Base-by-base conservation (phyloP, 2,888 invertebrate species). In the Gnatocerus cornutus region DNA sequence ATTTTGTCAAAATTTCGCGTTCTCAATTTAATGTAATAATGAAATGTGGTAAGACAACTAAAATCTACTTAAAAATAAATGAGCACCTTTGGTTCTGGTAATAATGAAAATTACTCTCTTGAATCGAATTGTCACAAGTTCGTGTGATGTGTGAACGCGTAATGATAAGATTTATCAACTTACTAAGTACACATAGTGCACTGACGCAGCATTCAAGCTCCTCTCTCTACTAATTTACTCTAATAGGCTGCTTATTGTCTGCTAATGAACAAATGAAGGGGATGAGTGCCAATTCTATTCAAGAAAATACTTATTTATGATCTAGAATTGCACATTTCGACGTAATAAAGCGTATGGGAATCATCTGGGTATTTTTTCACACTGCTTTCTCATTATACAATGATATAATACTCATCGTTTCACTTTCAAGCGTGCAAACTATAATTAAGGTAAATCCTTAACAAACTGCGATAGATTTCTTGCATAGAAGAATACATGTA, bases 1-100 rank as follows among this genome's bases (percentile, higher is more conserved):
- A 16, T 21, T 16, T 9, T 10, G 39, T 9, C n/a, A n/a, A n/a
- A n/a, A n/a, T n/a, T n/a, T n/a, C 29, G 4, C 55, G 62, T 58
- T 63, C 69, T 66, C 67, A 68, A 63, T 67, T 67, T 62, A 67
- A 71, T 43, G 56, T 65, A 74, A 72, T 67, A 74, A 71, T 53
- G 52, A 39, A 67, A 66, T 69, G 12, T 68, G 13, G 50, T 63
- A 69, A 50, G 30, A 58, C 55, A 73, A 76, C 77, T 75, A 78
- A 76, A 76, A 74, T 14, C 72, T 78, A 79, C 74, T 74, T 79
- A 80, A 68, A 78, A 81, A 76, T 76, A 78, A 80, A 81, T 80
- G 81, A 82, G 82, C 83, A 83, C 83, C 82, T 82, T 83, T 83
- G 82, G 83, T 82, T 81, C 76, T 81, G 78, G 78, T 78, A 80